Base-by-base conservation (phyloP, 2,113 vertebrate genomes). In the Diglossa brunneiventris region DNA sequence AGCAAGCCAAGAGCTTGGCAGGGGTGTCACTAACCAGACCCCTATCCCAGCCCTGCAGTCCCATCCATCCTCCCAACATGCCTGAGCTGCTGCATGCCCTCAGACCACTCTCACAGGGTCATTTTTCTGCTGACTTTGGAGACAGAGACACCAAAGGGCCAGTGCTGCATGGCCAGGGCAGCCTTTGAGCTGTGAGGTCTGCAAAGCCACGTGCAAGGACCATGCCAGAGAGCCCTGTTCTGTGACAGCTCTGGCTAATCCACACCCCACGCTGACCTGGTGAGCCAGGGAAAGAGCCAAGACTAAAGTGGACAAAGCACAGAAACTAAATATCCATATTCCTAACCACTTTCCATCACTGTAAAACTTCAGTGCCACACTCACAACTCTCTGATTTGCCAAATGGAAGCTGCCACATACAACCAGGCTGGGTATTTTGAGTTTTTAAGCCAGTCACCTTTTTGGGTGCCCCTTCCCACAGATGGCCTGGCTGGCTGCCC, bases 221-320 rank as follows among this genome's bases (percentile, higher is more conserved):
- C 47, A 53, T 2, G 1, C 16, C 52, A 52, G 37, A 68, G n/a
- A 24, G 4, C 37, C 63, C 72, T 37, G 47, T 16, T 49, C n/a
- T 5, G 0, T 15, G n/a, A 20, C 33, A 70, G 44, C 62, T 68
- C 82, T 47, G 24, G 19, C n/a, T 44, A 28, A 53, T 46, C 37
- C 2, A 0, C 17, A n/a, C 0, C 19, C 44, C 30, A 41, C 1
- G 0, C 8, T 1, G 1, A 28, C 22, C 24, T 82, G 47, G 9
- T 76, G 90, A 91, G 55, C 9, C 37, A 19, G 49, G 24, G 28
- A 49, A 42, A 68, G 44, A 90, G 8, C 19, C n/a, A 31, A 10
- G 19, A 67, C 30, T 47, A 21, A 39, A 70, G 61, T 30, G 10
- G n/a, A 46, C 30, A 50, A 92, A 74, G 58, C 42, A 75, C n/a